phyloP scores from a whole-genome alignment of 2,797 vertebrate species.

The Scyliorhinus canicula region DNA sequence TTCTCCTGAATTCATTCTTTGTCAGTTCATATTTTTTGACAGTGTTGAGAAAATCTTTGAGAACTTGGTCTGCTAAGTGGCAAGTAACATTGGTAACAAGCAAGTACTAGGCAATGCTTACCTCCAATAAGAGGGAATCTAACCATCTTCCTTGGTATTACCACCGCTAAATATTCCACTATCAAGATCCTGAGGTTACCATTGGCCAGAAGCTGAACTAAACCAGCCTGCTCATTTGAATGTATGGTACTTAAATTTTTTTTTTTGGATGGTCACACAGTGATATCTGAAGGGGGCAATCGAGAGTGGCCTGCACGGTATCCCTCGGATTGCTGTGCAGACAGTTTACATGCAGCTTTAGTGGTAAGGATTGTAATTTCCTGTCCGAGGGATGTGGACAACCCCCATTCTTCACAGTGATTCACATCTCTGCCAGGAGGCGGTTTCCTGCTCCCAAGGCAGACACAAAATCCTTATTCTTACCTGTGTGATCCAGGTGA shows the following conservation, averaged over 20 bases:
- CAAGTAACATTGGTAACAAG: too few relatives aligned
- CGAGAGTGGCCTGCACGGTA: background rate
- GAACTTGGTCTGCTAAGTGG: too few relatives aligned
- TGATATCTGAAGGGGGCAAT: background rate
- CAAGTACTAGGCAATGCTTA: too few relatives aligned
- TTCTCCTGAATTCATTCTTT: background rate
- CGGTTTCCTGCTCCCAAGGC: background rate
- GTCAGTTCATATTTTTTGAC: background rate
- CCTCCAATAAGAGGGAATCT: too few relatives aligned
- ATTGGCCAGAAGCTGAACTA: too few relatives aligned
- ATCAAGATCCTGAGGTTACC: too few relatives aligned
- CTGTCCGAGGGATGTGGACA: rapidly evolving
- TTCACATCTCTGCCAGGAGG: rapidly evolving
- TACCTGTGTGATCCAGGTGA: slow-evolving; percentile 94
- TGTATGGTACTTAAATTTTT: too few relatives aligned
- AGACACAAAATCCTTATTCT: slow-evolving; percentile 21
- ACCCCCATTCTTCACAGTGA: rapidly evolving
- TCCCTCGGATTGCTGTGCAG: too few relatives aligned
- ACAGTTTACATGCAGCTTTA: background rate
- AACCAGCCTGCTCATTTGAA: too few relatives aligned
- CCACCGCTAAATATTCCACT: too few relatives aligned
- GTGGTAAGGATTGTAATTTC: background rate
- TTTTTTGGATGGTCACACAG: background rate
- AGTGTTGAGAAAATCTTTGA: background rate
- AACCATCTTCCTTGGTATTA: too few relatives aligned